A percentile compares a stretch with the other conserved stretches of the same genome.
Conservation (phyloP, 2,113 vertebrate genomes). For the Etheostoma cragini region DNA sequence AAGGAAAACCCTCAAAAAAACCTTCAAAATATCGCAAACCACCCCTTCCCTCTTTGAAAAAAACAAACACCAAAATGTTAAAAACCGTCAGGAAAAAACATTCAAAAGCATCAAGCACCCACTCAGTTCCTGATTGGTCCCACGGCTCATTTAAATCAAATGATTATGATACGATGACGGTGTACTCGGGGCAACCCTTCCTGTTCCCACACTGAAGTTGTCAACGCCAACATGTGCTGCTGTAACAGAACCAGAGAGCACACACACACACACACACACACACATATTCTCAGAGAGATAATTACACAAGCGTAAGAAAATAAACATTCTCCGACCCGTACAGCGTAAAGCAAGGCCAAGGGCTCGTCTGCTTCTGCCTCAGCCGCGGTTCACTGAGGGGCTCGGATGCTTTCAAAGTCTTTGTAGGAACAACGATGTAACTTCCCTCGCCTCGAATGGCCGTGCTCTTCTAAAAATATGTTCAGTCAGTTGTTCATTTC, state of each 20-base stretch:
- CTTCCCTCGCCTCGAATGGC: not conserved
- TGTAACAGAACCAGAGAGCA: slow-evolving; percentile 32
- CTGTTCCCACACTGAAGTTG: not conserved
- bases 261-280: not conserved
- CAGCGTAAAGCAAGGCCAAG: slow-evolving; percentile 30
- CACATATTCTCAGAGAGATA: not conserved
- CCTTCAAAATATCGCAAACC: too few relatives aligned
- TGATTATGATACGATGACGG: too few relatives aligned
- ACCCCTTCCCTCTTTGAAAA: too few relatives aligned
- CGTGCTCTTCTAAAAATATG: not conserved
- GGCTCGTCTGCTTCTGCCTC: slow-evolving; percentile 3
- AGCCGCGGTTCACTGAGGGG: not conserved
- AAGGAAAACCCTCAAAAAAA: too few relatives aligned
- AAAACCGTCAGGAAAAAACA: too few relatives aligned
- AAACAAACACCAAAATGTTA: too few relatives aligned
- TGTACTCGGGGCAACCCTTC: too few relatives aligned
- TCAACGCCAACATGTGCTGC: slow-evolving; percentile 1
- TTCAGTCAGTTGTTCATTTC: too few relatives aligned
- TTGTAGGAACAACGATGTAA: not conserved
- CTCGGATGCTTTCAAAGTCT: not conserved
- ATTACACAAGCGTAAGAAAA: slow-evolving; percentile 41
- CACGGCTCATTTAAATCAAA: too few relatives aligned
- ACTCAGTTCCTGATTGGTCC: too few relatives aligned
- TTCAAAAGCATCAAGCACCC: too few relatives aligned
- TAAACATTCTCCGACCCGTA: slow-evolving; percentile 33